phyloP scores from a whole-genome alignment of 37 sponge, comb jelly and placozoan genomes.

The Petrosia ficiformis region DNA sequence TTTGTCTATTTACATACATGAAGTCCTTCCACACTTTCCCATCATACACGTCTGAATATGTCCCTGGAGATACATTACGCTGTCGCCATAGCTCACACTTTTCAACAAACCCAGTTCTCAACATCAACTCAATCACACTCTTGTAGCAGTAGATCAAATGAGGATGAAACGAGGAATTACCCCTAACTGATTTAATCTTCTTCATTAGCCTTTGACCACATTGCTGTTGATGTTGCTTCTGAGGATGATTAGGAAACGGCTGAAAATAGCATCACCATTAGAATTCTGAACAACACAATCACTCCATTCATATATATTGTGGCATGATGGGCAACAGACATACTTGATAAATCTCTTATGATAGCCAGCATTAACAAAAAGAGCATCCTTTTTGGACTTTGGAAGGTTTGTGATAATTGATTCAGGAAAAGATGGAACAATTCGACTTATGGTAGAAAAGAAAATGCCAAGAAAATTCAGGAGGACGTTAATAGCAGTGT shows the following conservation, averaged over 20 bases:
- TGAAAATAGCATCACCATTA: constrained; percentile 19
- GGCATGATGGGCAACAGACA: constrained; percentile 16
- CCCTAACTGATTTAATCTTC: background rate
- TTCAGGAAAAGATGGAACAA: background rate
- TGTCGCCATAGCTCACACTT: constrained; percentile 32
- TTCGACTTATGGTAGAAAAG: background rate
- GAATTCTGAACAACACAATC: background rate
- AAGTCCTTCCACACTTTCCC: constrained; percentile 41
- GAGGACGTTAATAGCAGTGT: constrained; percentile 9
- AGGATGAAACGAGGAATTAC: background rate
- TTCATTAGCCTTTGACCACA: constrained; percentile 26
- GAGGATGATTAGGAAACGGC: constrained; percentile 47
- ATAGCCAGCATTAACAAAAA: background rate
- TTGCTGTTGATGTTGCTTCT: background rate
- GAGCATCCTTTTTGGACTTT: background rate
- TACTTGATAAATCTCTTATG: constrained; percentile 2
- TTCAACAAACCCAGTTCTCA: constrained; percentile 11
- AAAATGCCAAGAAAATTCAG: background rate
- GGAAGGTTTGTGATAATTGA: constrained; percentile 4
- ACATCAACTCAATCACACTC: constrained; percentile 14
- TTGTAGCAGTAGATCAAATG: constrained; percentile 18
- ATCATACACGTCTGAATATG: constrained; percentile 27
- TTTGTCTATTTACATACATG: background rate
- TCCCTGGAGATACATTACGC: background rate
- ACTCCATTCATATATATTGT: background rate